These are phyloP conservation scores for Notarius quadriscutis DNA, from an alignment of 2,113 vertebrate genomes.

Conservation along the genomic window DNA sequence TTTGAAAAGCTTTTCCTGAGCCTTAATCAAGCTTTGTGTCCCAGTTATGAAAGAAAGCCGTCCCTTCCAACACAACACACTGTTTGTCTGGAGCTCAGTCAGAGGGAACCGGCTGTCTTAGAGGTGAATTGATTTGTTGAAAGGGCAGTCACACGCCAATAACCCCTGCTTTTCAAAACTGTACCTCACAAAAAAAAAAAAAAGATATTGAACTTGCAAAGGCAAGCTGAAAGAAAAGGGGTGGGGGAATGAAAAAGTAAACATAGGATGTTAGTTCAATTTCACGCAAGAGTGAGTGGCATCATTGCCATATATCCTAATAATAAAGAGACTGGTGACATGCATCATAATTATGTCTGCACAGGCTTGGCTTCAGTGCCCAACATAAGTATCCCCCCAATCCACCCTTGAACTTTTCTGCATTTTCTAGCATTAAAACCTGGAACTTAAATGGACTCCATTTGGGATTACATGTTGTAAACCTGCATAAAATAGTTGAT, in stretches of 20 bases:
- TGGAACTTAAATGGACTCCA: not conserved
- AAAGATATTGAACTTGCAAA: constrained; percentile 58
- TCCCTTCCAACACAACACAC: constrained; percentile 47
- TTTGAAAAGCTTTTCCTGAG: constrained; percentile 67
- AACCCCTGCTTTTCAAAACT: constrained; percentile 42
- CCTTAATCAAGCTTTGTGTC: constrained; percentile 64
- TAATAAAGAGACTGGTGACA: constrained; percentile 68
- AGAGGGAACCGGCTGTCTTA: constrained; percentile 39
- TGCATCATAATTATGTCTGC: constrained; percentile 70
- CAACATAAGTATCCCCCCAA: not conserved
- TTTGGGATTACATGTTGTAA: not conserved
- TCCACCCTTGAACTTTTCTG: not conserved
- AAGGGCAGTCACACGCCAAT: constrained; percentile 54
- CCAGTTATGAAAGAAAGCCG: constrained; percentile 58
- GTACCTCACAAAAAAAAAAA: constrained; percentile 2
- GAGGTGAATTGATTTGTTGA: constrained; percentile 47
- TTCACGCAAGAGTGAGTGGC: constrained; percentile 71
- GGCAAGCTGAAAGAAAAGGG: constrained; percentile 64
- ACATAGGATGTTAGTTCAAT: constrained; percentile 75
- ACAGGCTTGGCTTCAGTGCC: constrained; percentile 38
- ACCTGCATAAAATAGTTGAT: not conserved
- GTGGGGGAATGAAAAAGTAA: constrained; percentile 63
- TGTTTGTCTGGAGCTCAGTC: constrained; percentile 51
- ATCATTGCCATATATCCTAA: constrained; percentile 69
- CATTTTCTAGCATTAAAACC: not conserved